A percentile compares a stretch with the other conserved stretches of the same genome.
phyloP scores from a whole-genome alignment of 2,888 invertebrate genomes.

The Pristionchus mayeri region DNA sequence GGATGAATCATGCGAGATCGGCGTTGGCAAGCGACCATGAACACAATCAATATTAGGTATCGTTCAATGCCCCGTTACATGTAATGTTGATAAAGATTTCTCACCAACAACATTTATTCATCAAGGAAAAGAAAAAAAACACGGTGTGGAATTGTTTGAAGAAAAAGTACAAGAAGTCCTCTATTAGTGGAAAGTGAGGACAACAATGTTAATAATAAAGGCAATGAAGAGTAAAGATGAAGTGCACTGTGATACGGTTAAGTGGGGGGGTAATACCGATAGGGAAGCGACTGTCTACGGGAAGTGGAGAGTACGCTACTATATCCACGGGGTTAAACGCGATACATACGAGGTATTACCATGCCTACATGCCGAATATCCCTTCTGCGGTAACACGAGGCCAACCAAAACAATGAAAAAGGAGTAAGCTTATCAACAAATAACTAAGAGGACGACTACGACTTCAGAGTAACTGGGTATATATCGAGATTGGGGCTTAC shows the following conservation, averaged over 20 bases:
- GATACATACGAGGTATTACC: not conserved
- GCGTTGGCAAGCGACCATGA: slow-evolving; percentile 6
- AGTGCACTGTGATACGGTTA: slow-evolving; percentile 3
- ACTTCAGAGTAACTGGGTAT: not conserved
- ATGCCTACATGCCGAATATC: not conserved
- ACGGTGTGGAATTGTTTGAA: slow-evolving; percentile 30
- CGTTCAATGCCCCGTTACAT: not conserved
- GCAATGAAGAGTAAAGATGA: slow-evolving; percentile 12
- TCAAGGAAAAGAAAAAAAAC: not conserved
- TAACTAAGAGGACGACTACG: slow-evolving; percentile 15
- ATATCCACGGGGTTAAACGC: not conserved
- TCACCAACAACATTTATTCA: slow-evolving; percentile 33
- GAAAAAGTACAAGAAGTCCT: not conserved
- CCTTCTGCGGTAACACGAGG: not conserved
- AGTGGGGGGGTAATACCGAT: slow-evolving; percentile 8
- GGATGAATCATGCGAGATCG: slow-evolving; percentile 15
- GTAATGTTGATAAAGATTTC: not conserved
- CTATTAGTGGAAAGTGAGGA: not conserved
- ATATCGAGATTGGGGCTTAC: not conserved
- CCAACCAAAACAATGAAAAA: slow-evolving; percentile 21
- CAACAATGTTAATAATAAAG: slow-evolving; percentile 23
- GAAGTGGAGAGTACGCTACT: not conserved
- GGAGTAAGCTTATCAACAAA: slow-evolving; percentile 33
- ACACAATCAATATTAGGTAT: not conserved
- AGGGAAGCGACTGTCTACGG: slow-evolving; percentile 6